phyloP scores from a whole-genome alignment of 2,113 vertebrate genomes.

The Toxotes jaculatrix region DNA sequence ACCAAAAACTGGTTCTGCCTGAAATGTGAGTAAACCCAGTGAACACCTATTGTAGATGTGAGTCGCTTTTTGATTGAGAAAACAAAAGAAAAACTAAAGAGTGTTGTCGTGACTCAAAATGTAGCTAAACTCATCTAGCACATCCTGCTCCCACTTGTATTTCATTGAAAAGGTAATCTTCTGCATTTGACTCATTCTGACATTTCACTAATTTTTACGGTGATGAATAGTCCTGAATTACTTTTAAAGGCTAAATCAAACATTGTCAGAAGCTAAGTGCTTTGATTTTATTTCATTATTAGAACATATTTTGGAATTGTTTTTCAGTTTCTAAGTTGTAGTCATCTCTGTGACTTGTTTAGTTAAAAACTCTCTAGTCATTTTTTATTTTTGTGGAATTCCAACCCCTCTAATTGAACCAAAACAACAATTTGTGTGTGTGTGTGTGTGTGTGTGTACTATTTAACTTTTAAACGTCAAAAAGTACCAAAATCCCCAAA shows the following conservation, averaged over 20 bases:
- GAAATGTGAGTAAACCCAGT: neutral
- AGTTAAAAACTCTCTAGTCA: neutral
- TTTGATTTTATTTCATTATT: neutral
- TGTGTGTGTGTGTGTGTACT: neutral
- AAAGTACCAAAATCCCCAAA: neutral
- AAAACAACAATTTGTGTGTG: neutral
- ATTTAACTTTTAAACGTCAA: neutral
- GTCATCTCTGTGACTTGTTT: neutral
- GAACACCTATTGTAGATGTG: neutral
- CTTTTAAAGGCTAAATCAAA: neutral
- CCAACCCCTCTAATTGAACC: neutral
- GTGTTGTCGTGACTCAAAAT: too few species aligned
- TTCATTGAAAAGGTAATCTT: too few species aligned
- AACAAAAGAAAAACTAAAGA: neutral
- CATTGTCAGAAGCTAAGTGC: neutral
- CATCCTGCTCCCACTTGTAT: too few species aligned
- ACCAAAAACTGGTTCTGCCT: slow-evolving; percentile 13
- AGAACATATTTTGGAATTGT: too few species aligned
- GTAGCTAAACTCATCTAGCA: too few species aligned
- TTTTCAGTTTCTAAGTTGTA: too few species aligned
- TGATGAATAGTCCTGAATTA: neutral
- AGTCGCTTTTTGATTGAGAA: neutral
- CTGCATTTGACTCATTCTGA: neutral
- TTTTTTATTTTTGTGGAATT: neutral
- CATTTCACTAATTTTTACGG: neutral